Percentiles rank a stretch among this genome's conserved stretches.
Evolutionary conservation across 2,888 invertebrate genomes (phyloP).

Genomic region (Zootermopsis nevadensis): DNA sequence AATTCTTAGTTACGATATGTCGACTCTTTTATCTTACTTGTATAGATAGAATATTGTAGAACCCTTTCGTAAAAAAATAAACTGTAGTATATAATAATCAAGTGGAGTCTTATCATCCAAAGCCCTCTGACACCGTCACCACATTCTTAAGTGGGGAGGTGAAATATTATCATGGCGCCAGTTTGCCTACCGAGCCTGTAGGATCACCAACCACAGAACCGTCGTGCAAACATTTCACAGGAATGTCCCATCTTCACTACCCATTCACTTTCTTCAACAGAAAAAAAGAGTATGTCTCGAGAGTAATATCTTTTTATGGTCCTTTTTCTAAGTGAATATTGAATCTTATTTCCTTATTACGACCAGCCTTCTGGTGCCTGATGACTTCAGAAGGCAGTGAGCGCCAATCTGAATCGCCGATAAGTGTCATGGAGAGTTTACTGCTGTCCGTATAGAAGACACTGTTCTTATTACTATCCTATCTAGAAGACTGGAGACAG

Average conservation of each 20-base stretch:
- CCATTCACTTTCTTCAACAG: background rate
- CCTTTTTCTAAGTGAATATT: background rate
- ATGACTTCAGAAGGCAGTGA: background rate
- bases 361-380: background rate
- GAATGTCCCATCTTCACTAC: background rate
- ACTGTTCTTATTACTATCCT: constrained; percentile 7
- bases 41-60: too few relatives aligned
- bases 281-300: background rate
- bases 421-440: constrained; percentile 3
- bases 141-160: too few relatives aligned
- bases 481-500: background rate
- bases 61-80: too few relatives aligned
- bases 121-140: too few relatives aligned
- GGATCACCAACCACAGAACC: background rate
- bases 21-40: too few relatives aligned
- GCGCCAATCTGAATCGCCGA: background rate
- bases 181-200: background rate
- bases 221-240: background rate
- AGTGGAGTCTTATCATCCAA: too few relatives aligned
- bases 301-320: background rate
- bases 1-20: too few relatives aligned
- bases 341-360: constrained; percentile 7
- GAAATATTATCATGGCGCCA: too few relatives aligned
- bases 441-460: background rate
- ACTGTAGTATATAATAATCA: too few relatives aligned